Evolutionary conservation across 2,797 vertebrate genomes (phyloP).

Genomic region (Poecile montanus): DNA sequence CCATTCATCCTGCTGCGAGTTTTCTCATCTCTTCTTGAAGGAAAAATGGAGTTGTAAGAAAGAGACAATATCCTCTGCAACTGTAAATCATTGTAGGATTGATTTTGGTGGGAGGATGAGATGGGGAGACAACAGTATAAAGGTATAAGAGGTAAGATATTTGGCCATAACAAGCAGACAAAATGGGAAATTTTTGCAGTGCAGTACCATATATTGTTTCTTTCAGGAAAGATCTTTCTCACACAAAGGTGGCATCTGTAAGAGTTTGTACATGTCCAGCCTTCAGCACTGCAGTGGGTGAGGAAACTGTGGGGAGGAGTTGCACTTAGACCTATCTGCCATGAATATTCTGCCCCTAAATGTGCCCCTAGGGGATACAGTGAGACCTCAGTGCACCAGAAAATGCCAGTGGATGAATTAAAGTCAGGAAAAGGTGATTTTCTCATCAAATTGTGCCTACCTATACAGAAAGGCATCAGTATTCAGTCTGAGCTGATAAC

Average conservation of each 20-base stretch:
- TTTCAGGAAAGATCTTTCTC: neutral
- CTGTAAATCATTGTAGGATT: constrained; percentile 29
- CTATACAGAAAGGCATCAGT: neutral
- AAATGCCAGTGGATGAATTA: neutral
- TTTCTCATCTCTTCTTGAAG: constrained; percentile 33
- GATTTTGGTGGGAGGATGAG: neutral
- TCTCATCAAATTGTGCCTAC: neutral
- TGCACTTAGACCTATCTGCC: neutral
- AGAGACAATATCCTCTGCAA: neutral
- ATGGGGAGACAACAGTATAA: neutral
- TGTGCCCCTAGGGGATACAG: neutral
- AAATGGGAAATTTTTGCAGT: neutral
- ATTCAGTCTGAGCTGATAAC: constrained; percentile 3
- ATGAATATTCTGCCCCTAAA: neutral
- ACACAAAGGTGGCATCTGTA: neutral
- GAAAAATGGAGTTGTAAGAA: constrained; percentile 32
- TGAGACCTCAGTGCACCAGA: neutral
- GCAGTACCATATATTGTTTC: neutral
- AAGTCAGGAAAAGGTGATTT: neutral
- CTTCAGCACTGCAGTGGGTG: neutral
- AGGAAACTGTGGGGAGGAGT: neutral
- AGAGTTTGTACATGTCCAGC: neutral
- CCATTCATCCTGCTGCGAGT: neutral
- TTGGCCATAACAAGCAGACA: neutral
- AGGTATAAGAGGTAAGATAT: neutral